Evolutionary conservation across 1,140 invertebrate genomes (phyloP).

Genomic region (Dinoponera quadriceps): DNA sequence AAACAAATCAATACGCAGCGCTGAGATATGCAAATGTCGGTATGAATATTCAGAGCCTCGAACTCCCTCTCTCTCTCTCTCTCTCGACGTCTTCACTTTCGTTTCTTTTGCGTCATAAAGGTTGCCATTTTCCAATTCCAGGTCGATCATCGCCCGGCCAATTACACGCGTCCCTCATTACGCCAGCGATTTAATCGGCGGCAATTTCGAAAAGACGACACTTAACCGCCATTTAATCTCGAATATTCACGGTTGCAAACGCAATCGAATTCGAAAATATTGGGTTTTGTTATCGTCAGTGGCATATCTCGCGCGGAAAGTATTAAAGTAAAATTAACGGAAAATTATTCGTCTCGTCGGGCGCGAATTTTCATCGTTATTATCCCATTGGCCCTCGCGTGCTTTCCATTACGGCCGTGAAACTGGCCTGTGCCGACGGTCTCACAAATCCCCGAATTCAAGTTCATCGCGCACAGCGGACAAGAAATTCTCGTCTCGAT

Average conservation of each 20-base stretch:
- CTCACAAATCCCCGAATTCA: conserved; percentile 19
- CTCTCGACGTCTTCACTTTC: conserved; percentile 49
- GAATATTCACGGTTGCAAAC: not conserved
- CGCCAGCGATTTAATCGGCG: not conserved
- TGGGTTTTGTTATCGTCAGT: not conserved
- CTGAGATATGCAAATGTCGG: conserved; percentile 34
- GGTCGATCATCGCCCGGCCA: not conserved
- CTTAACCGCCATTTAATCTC: conserved; percentile 21
- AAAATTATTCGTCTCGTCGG: conserved; percentile 6
- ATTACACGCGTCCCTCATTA: conserved; percentile 16
- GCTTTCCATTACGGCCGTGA: conserved; percentile 21
- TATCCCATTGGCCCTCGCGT: not conserved
- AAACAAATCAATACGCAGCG: conserved; percentile 35
- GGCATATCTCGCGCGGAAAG: not conserved
- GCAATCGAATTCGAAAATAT: not conserved
- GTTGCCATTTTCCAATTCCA: conserved; percentile 25
- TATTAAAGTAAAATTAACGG: conserved; percentile 13
- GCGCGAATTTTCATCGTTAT: not conserved
- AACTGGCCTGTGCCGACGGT: not conserved
- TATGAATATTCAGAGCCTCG: conserved; percentile 52
- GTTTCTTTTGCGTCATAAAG: conserved; percentile 32
- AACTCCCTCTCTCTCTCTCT: conserved; percentile 19
- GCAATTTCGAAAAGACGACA: conserved; percentile 12
- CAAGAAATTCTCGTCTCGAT: conserved; percentile 37
- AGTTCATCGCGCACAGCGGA: conserved; percentile 5